Evolutionary conservation across 2,113 vertebrate species (phyloP), one percentile per base, ranked within the genome.

Genomic region (Charina bottae): DNA sequence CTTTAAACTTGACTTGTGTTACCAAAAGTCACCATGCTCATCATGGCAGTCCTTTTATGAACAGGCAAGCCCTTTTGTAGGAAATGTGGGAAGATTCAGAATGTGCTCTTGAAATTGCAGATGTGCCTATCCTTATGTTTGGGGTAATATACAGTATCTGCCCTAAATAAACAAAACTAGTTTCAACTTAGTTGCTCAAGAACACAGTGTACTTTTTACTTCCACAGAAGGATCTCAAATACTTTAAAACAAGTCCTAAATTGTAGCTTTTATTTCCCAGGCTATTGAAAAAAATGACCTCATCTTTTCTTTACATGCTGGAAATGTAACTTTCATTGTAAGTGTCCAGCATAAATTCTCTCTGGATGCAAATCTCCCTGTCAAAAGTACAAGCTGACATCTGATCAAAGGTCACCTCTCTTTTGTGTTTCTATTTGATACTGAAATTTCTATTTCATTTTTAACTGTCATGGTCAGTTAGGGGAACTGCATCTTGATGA

Each of bases 341-440:
- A 96, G 93, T 96, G 95, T 98, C 97, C 95, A 92, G 97, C 93
- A 96, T 96, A 95, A 95, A 96, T 97, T 98, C 87, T 92, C 97
- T 97, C 97, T 96, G 95, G 96, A 99, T 99, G 98, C 98, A 99
- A 98, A 99, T 99, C 98, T 98, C 93, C 95, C 96, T 98, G 98
- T 99, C 98, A 99, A 97, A 97, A 98, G 97, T 99, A 98, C 98
- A 98, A 98, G 98, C 95, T 85, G 94, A 93, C 93, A 92, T 94
- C 96, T 99, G 98, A 99, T 99, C 98, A 99, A 99, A 99, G 98
- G 98, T 99, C 98, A 99, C 96, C 95, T 95, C 96, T 98, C 97
- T 97, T 98, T 98, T 98, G 96, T 98, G 98, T 98, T 98, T 97
- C 96, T 97, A 96, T 98, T 98, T 98, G 98, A 98, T 98, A 98